Evolutionary conservation across 2,888 invertebrate species (phyloP), one percentile per base, ranked within the genome.

Genomic region (Homarus gammarus): DNA sequence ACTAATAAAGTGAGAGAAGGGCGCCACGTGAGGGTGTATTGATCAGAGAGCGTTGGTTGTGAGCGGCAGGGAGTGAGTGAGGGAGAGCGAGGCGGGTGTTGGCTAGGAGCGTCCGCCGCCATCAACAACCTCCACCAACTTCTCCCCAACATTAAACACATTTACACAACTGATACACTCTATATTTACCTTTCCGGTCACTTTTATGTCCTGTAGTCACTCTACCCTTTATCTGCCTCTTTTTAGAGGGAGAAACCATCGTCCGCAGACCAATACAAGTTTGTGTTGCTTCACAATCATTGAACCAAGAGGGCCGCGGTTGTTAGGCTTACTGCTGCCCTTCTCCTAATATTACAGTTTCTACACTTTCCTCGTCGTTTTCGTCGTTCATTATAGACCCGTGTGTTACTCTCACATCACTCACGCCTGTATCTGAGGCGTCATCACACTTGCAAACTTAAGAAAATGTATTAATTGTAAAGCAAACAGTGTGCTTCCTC

Each of bases 231-330:
- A 90, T 84, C 87, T 90, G 87, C 87, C 90, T 90, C 87, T 90
- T 90, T 75, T 90, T 90, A 73, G 87, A 87, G 90, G 90, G 90
- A 84, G 90, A 90, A 87, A 90, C 90, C 90, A 90, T 90, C 90
- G 90, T 90, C 90, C 87, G 90, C 78, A 87, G 79, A 87, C 87
- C 90, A 84, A 79, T 73, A 81, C 90, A 90, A 87, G 78, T 90
- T 90, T 90, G 90, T 84, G 84, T 87, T 87, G 84, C 87, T 73
- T 77, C 83, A 90, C 90, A 87, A 78, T 87, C 84, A 90, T 90
- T 87, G 87, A 90, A 90, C 90, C 90, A 84, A 90, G 90, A 90
- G 90, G 87, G 87, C 90, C 81, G 87, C 90, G 87, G 84, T 75
- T 73, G 82, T 85, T 86, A 85, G 85, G 86, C 90, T 86, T 82